Percentiles rank a stretch among this genome's conserved stretches.
phyloP scores from a whole-genome alignment of 2,797 vertebrate genomes.

The Gymnopithys bicolor region DNA sequence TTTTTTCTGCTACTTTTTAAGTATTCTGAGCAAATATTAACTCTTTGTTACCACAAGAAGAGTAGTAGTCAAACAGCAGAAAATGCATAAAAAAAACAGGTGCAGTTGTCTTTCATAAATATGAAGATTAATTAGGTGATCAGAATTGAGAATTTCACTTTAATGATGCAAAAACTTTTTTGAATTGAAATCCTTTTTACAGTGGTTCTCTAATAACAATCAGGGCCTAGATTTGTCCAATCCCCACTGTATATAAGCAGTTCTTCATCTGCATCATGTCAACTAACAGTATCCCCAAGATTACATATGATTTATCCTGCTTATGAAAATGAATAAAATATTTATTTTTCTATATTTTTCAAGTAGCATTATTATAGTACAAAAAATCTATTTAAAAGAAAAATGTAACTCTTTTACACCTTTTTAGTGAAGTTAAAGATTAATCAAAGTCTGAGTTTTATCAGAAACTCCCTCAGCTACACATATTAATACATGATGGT shows the following conservation, averaged over 20 bases:
- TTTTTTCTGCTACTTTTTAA: background rate
- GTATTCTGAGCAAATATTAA: background rate
- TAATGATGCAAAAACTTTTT: background rate
- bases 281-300: background rate
- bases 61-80: background rate
- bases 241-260: no score
- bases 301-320: background rate
- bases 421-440: background rate
- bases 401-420: fast-evolving
- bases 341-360: background rate
- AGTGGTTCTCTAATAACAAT: background rate
- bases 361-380: background rate
- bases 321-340: background rate
- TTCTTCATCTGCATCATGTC: background rate
- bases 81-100: background rate
- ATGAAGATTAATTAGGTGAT: background rate
- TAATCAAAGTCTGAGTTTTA: background rate
- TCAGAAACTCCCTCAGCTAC: background rate
- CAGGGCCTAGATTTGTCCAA: background rate
- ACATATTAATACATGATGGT: background rate
- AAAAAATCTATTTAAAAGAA: background rate
- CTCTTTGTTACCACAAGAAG: background rate
- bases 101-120: background rate
- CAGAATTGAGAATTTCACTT: background rate
- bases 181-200: background rate